Conservation (phyloP, 2,888 invertebrate genomes). For the Cosmia pyralina region DNA sequence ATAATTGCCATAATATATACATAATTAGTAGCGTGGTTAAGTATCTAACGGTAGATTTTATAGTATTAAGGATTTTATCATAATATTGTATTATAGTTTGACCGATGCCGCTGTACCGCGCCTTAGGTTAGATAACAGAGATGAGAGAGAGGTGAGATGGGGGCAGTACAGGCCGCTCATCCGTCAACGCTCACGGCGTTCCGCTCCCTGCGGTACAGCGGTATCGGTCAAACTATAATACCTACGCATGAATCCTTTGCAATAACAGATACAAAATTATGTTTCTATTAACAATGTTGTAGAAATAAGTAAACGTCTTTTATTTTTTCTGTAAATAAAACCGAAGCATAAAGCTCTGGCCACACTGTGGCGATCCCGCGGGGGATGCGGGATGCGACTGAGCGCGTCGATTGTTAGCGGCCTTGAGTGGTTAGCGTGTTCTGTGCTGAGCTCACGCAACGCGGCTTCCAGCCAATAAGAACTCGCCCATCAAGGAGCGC, state of each 20-base stretch:
- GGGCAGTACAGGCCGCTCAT: too few relatives aligned
- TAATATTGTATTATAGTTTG: conserved; percentile 1
- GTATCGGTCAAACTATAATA: background rate
- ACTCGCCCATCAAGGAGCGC: too few relatives aligned
- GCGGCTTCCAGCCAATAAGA: too few relatives aligned
- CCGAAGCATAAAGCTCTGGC: background rate
- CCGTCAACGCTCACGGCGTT: too few relatives aligned
- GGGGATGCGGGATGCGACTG: background rate
- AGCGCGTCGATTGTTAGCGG: background rate
- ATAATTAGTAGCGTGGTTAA: conserved; percentile 34
- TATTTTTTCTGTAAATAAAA: conserved; percentile 5
- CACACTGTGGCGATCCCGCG: background rate
- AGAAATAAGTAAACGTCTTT: background rate
- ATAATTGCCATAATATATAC: conserved; percentile 58
- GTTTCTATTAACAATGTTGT: background rate
- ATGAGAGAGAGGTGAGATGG: too few relatives aligned
- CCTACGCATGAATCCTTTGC: background rate
- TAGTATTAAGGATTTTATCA: conserved; percentile 28
- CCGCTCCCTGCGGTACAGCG: too few relatives aligned
- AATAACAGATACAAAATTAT: background rate
- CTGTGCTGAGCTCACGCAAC: too few relatives aligned
- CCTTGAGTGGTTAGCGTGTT: too few relatives aligned
- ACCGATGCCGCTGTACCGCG: too few relatives aligned
- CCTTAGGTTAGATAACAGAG: too few relatives aligned
- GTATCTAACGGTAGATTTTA: conserved; percentile 29